These are phyloP conservation scores for Piezodorus guildinii DNA, from an alignment of 1,140 invertebrate genomes.

Conservation along the genomic window DNA sequence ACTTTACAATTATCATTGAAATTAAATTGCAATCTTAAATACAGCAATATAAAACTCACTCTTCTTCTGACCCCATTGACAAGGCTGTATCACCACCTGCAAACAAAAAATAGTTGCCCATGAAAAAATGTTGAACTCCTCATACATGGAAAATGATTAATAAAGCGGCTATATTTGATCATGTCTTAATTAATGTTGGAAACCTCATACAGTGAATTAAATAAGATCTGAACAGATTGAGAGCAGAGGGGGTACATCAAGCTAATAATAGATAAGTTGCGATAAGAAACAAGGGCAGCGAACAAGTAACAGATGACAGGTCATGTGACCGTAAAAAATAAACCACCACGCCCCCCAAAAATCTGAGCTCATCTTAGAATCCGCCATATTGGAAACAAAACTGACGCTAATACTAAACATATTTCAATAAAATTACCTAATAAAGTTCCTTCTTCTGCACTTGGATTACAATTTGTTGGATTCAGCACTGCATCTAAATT, in stretches of 20 bases:
- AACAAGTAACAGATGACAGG: conserved; percentile 5
- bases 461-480: conserved; percentile 28
- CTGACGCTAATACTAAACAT: conserved; percentile 34
- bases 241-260: too few species aligned
- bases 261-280: too few species aligned
- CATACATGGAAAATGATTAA: too few species aligned
- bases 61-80: background rate
- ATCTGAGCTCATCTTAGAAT: conserved; percentile 3
- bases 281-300: background rate
- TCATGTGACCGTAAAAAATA: conserved; percentile 13
- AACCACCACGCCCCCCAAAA: conserved; percentile 16
- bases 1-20: too few species aligned
- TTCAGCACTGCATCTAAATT: conserved; percentile 32
- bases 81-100: background rate
- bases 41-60: conserved; percentile 5
- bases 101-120: background rate
- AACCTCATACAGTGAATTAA: too few species aligned
- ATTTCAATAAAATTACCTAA: conserved; percentile 36
- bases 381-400: conserved; percentile 35
- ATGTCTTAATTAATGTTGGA: too few species aligned
- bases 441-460: conserved; percentile 29
- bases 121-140: too few species aligned
- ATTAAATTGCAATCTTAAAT: too few species aligned
- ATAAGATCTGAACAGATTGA: too few species aligned
- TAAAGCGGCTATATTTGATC: too few species aligned